phyloP scores from a whole-genome alignment of 1,140 invertebrate genomes.

The Hesperophylax magnus region DNA sequence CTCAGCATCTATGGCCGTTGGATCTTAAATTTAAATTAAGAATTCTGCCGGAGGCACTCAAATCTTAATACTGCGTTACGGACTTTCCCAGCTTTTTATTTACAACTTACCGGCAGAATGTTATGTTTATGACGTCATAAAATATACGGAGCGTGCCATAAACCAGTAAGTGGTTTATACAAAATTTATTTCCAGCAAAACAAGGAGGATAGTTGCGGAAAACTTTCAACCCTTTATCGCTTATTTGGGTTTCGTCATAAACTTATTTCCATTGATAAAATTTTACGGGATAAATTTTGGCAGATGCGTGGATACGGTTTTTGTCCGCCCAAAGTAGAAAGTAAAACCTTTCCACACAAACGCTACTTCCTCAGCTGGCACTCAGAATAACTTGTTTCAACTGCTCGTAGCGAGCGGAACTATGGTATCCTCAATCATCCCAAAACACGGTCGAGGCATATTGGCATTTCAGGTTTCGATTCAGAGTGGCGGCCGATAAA shows the following conservation, averaged over 20 bases:
- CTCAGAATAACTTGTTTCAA: no score
- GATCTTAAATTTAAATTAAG: constrained; percentile 29
- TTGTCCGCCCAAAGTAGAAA: no score
- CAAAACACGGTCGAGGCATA: no score
- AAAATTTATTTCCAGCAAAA: constrained; percentile 31
- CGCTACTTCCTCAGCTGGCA: no score
- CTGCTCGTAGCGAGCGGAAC: no score
- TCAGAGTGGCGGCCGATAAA: no score
- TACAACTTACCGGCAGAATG: constrained; percentile 34
- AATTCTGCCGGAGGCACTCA: constrained; percentile 14
- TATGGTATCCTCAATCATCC: no score
- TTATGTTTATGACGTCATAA: constrained; percentile 39
- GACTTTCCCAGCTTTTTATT: constrained; percentile 31
- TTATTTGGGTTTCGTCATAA: background rate
- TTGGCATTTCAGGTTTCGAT: no score
- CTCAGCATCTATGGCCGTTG: background rate
- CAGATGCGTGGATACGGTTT: no score
- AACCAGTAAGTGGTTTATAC: constrained; percentile 44
- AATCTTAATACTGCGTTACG: constrained; percentile 33
- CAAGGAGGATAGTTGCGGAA: constrained; percentile 18
- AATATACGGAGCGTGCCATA: constrained; percentile 33
- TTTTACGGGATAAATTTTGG: no score
- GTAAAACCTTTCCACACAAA: no score
- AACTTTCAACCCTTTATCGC: constrained; percentile 1
- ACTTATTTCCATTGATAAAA: no score